Evolutionary conservation across 2,888 invertebrate species (phyloP).

Genomic region (Melanostoma scalare): DNA sequence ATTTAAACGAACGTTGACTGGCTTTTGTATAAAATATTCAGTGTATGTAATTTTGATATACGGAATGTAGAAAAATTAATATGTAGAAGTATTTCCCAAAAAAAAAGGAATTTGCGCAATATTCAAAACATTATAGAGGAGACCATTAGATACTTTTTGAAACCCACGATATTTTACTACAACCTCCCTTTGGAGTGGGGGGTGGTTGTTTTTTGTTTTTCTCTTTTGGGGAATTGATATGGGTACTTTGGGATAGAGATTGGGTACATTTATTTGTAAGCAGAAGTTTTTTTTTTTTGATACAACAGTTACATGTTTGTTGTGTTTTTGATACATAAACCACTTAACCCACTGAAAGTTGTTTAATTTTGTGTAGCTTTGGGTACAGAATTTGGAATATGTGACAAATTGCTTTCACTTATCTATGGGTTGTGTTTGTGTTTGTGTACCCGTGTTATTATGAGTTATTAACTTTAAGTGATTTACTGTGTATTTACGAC

Average conservation of each 20-base stretch:
- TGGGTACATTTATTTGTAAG: slow-evolving; percentile 28
- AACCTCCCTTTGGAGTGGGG: not conserved
- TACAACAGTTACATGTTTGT: slow-evolving; percentile 6
- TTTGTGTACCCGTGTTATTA: not conserved
- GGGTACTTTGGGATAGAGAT: slow-evolving; percentile 10
- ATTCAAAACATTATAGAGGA: slow-evolving; percentile 18
- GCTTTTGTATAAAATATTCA: slow-evolving; percentile 44
- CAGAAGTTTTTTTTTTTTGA: slow-evolving; percentile 9
- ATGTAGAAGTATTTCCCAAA: slow-evolving; percentile 29
- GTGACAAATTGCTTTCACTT: not conserved
- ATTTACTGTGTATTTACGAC: no score
- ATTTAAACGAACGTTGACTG: no score
- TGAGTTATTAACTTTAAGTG: not conserved
- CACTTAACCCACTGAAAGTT: not conserved
- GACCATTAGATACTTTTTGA: slow-evolving; percentile 28
- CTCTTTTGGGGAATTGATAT: slow-evolving; percentile 18
- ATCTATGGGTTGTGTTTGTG: no score
- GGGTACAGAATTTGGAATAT: not conserved
- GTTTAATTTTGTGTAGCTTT: not conserved
- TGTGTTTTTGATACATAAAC: slow-evolving; percentile 6
- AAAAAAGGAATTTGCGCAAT: not conserved
- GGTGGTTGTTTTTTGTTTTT: not conserved
- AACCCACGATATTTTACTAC: slow-evolving; percentile 1
- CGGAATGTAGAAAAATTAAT: slow-evolving; percentile 50
- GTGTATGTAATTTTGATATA: slow-evolving; percentile 38